Base-by-base conservation (phyloP, 2,113 vertebrate species). In the Malurus elegans region DNA sequence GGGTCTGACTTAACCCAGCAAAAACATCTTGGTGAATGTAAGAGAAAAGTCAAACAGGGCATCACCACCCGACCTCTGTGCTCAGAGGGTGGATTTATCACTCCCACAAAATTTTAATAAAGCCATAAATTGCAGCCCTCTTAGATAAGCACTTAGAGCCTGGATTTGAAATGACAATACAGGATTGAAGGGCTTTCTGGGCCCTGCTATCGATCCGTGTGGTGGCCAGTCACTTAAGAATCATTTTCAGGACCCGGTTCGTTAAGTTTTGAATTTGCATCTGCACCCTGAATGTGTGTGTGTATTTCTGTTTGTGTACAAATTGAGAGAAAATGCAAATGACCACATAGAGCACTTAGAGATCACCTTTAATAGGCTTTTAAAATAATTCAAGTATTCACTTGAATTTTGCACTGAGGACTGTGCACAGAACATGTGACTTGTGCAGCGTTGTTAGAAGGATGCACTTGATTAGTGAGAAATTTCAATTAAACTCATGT, bases 21-120 rank as follows among this genome's bases (percentile, higher is more conserved):
- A 75, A 92, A 75, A 18, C 12, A 31, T 90, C 48, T 11, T 0
- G 0, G 8, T 50, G 36, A 92, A 78, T 3, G 0, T 32, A 44
- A n/a, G 15, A 79, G 48, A 60, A 78, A 92, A 93, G 86, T 89
- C 83, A 93, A 80, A 67, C 18, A 70, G 58, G 34, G 51, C 73
- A 84, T 81, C 86, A 67, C 44, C 64, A 74, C 71, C 79, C 84
- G 86, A 80, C 44, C 95, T 88, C 71, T 84, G 47, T 51, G 51
- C 51, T 95, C 92, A 84, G 60, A 58, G 21, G 6, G 76, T 71
- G 75, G 85, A 97, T 96, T 96, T 94, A 95, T 96, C 72, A 80
- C 92, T 96, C 91, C 76, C 86, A 95, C 92, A 80, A 94, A 93
- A 86, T 88, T 96, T 96, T 96, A 96, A 93, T 92, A 97, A 94